Conservation (phyloP, 2,888 invertebrate genomes). For the Habroteleia sp. region DNA sequence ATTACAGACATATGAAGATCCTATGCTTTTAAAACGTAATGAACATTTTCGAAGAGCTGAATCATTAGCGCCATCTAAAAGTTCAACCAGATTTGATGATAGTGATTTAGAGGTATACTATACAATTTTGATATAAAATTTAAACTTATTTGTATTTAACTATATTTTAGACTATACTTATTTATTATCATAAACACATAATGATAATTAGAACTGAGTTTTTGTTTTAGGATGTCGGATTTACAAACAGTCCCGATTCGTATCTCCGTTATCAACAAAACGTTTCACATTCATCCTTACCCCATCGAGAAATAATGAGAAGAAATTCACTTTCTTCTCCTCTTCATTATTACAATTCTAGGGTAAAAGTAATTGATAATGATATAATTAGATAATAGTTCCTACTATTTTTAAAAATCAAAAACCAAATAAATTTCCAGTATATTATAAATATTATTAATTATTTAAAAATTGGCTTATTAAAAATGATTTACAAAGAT, state of each 20-base stretch:
- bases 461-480: too few relatives aligned
- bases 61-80: slow-evolving; percentile 69
- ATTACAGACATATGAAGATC: slow-evolving; percentile 83
- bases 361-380: slow-evolving; percentile 70
- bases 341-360: slow-evolving; percentile 77
- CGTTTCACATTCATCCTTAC: slow-evolving; percentile 49
- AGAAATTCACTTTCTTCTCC: slow-evolving; percentile 76
- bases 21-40: slow-evolving; percentile 65
- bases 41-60: slow-evolving; percentile 69
- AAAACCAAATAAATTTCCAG: too few relatives aligned
- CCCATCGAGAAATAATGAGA: slow-evolving; percentile 69
- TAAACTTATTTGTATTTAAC: too few relatives aligned
- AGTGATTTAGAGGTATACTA: slow-evolving; percentile 80
- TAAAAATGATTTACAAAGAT: too few relatives aligned
- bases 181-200: background rate
- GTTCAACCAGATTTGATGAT: slow-evolving; percentile 74
- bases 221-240: slow-evolving; percentile 76
- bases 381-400: background rate
- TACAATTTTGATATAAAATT: too few relatives aligned
- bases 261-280: slow-evolving; percentile 66
- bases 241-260: slow-evolving; percentile 75
- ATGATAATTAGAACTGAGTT: slow-evolving; percentile 67
- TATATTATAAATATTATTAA: too few relatives aligned
- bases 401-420: background rate
- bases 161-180: too few relatives aligned